These are phyloP conservation scores for Hoplodrina ambigua DNA, from an alignment of 2,888 invertebrate genomes.

Conservation along the genomic window DNA sequence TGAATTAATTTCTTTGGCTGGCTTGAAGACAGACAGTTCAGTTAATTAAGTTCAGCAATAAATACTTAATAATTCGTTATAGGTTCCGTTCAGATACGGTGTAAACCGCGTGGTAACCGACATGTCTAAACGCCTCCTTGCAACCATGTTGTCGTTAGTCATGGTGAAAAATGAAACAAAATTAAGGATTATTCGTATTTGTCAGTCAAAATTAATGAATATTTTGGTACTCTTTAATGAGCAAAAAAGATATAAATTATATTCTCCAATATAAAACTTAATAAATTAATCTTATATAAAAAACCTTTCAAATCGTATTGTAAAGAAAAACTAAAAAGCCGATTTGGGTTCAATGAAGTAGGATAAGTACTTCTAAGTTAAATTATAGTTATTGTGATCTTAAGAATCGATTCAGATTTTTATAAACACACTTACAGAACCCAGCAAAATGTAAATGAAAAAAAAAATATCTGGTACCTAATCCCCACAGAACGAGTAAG, in stretches of 20 bases:
- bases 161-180: not conserved
- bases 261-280: not conserved
- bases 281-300: slow-evolving; percentile 5
- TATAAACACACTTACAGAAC: not conserved
- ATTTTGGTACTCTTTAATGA: not conserved
- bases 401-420: not conserved
- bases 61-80: not conserved
- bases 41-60: slow-evolving; percentile 1
- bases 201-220: slow-evolving; percentile 7
- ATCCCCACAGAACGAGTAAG: not conserved
- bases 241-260: not conserved
- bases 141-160: no score
- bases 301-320: not conserved
- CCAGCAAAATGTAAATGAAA: not conserved
- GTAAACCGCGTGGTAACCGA: no score
- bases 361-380: no score
- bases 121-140: no score
- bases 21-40: not conserved
- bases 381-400: no score
- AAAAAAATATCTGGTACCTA: not conserved
- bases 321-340: not conserved
- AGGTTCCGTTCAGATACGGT: no score
- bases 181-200: not conserved
- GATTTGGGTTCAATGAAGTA: not conserved
- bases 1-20: not conserved